These are phyloP conservation scores for Drepana arcuata DNA, from an alignment of 1,140 invertebrate species.

Conservation along the genomic window DNA sequence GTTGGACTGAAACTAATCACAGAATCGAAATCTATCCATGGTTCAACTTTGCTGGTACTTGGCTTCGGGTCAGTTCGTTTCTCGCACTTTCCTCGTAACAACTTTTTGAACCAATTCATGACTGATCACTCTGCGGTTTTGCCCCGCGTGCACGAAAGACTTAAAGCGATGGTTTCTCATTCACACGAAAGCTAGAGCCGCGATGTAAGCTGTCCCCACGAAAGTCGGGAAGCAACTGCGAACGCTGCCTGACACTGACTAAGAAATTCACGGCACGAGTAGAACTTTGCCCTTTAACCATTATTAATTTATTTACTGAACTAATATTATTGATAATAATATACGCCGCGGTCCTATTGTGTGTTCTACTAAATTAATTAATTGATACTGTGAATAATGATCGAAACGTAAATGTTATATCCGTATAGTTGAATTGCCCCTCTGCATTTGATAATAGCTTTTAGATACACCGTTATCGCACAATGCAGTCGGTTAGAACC, in stretches of 20 bases:
- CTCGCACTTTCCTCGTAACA: slow-evolving; percentile 69
- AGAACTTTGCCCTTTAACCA: slow-evolving; percentile 60
- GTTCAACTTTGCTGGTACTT: slow-evolving; percentile 11
- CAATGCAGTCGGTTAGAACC: too few species aligned
- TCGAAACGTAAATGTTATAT: slow-evolving; percentile 16
- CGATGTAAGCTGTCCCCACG: slow-evolving; percentile 10
- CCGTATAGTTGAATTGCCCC: too few species aligned
- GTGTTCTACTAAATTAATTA: slow-evolving; percentile 44
- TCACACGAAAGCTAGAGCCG: slow-evolving; percentile 46
- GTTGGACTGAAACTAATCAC: slow-evolving; percentile 2
- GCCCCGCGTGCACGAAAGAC: slow-evolving; percentile 74
- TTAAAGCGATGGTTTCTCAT: slow-evolving; percentile 76
- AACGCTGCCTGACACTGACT: slow-evolving; percentile 12
- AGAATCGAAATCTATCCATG: slow-evolving; percentile 15
- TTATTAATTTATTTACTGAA: slow-evolving; percentile 60
- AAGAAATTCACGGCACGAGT: slow-evolving; percentile 48
- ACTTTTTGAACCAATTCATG: slow-evolving; percentile 78
- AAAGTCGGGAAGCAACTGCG: slow-evolving; percentile 29
- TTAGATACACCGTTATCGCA: too few species aligned
- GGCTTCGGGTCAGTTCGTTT: slow-evolving; percentile 33
- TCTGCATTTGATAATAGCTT: too few species aligned
- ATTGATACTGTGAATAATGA: slow-evolving; percentile 46
- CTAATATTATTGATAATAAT: slow-evolving; percentile 49
- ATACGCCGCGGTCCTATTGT: slow-evolving; percentile 50
- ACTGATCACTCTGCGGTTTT: slow-evolving; percentile 72